Percentiles rank a stretch among this genome's conserved stretches.
Conservation (phyloP, 2,888 invertebrate species). For the Lithophane ornitopus region DNA sequence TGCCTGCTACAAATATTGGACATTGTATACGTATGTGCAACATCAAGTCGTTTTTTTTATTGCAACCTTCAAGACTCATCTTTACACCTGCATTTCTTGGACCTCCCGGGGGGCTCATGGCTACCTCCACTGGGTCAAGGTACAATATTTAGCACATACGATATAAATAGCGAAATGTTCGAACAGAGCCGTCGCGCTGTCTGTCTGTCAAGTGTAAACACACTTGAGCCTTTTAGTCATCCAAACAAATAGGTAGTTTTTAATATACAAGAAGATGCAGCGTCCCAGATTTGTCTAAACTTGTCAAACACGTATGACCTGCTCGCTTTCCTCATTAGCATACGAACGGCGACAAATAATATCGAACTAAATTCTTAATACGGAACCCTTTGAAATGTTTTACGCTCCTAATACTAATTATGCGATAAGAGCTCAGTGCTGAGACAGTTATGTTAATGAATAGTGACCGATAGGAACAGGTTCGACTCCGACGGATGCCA, state of each 20-base stretch:
- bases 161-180: conserved; percentile 34
- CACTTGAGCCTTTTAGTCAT: conserved; percentile 2
- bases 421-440: conserved; percentile 65
- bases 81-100: conserved; percentile 41
- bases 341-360: conserved; percentile 48
- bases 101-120: conserved; percentile 49
- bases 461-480: conserved; percentile 60
- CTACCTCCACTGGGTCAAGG: conserved; percentile 53
- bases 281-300: conserved; percentile 38
- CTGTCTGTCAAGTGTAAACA: conserved; percentile 19
- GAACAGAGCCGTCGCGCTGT: conserved; percentile 15
- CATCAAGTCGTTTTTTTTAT: conserved; percentile 24
- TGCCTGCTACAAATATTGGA: conserved; percentile 10
- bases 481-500: conserved; percentile 46
- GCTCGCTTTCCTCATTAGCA: conserved; percentile 57
- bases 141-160: conserved; percentile 47
- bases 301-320: conserved; percentile 51
- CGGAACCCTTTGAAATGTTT: conserved; percentile 47
- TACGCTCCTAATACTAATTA: conserved; percentile 63
- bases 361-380: conserved; percentile 39
- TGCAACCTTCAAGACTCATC: conserved; percentile 49
- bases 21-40: conserved; percentile 18
- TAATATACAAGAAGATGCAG: conserved; percentile 18
- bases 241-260: conserved; percentile 6
- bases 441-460: conserved; percentile 72